Base-by-base conservation (phyloP, 2,888 invertebrate species). In the Rhogogaster chlorosoma region DNA sequence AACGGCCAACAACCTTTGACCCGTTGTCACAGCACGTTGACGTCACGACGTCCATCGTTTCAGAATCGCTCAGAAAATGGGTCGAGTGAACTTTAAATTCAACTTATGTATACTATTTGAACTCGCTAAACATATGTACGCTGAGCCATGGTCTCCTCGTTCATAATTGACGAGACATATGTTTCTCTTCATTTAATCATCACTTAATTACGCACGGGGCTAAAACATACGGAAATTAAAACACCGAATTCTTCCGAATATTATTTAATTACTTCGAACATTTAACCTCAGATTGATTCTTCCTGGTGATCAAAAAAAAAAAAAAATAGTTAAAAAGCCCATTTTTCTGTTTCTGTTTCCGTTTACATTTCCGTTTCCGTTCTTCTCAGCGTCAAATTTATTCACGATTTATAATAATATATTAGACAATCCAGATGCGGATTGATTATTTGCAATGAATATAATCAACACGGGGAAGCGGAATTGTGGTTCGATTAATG, bases 1-100 rank as follows among this genome's bases (percentile, higher is more conserved):
- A 77, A 32, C 77, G 77, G 26, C 77, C 29, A 53, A 26, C n/a
- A 29, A 77, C 77, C 77, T 77, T 77, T 77, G 77, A 77, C 32
- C 77, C 77, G 32, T 10, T 22, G 29, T 29, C 29, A 53, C 26
- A 15, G 75, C 75, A 75, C 71, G 71, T 26, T 70, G 71, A 77
- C 77, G 53, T 77, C 77, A 53, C 29, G 0, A n/a, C 7, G n/a
- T 49, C 15, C 29, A 77, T 15, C 75, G 75, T 29, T 77, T 77
- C 32, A 38, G 49, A 49, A 49, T 49, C 29, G 18, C 29, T 53
- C 32, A 49, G 18, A 32, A 77, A 77, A 18, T 77, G 75, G 75
- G 49, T 26, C 77, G 53, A 53, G 49, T 26, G 29, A 77, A 32
- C 77, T 77, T 53, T 29, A 49, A 77, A 77, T 77, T 12, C 53